Percentiles rank a stretch among this genome's conserved stretches.
Evolutionary conservation across 2,888 invertebrate genomes (phyloP).

Genomic region (Volucella bombylans): DNA sequence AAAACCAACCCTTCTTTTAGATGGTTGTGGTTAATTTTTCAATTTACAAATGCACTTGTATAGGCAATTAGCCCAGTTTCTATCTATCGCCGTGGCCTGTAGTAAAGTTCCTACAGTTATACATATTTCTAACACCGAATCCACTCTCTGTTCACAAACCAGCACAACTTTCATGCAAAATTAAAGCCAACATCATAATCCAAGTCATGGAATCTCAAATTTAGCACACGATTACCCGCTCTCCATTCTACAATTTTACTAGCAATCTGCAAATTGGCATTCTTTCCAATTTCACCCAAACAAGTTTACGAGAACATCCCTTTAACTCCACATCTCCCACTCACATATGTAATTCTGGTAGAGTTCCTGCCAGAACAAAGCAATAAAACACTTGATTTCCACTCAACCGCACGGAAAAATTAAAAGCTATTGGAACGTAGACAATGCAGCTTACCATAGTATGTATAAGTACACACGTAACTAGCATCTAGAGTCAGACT

Average conservation of each 20-base stretch:
- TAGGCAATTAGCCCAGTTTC: no score
- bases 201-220: neutral
- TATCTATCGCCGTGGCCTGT: no score
- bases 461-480: neutral
- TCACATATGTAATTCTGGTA: constrained; percentile 5
- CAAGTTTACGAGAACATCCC: constrained; percentile 5
- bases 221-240: constrained; percentile 26
- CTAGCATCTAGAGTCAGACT: constrained; percentile 11
- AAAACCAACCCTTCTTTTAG: no score
- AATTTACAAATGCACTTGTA: no score
- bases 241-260: neutral
- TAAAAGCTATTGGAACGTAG: constrained; percentile 72
- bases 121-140: no score
- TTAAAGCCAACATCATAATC: neutral
- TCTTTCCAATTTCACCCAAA: constrained; percentile 14
- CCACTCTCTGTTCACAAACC: no score
- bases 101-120: no score
- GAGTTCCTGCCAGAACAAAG: constrained; percentile 38
- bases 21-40: no score
- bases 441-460: constrained; percentile 52
- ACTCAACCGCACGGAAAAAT: constrained; percentile 74
- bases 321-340: neutral
- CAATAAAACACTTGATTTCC: constrained; percentile 73
- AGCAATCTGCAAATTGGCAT: constrained; percentile 37
- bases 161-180: neutral